Evolutionary conservation across 23 tunicate species (phyloP).

Genomic region (Styela plicata): DNA sequence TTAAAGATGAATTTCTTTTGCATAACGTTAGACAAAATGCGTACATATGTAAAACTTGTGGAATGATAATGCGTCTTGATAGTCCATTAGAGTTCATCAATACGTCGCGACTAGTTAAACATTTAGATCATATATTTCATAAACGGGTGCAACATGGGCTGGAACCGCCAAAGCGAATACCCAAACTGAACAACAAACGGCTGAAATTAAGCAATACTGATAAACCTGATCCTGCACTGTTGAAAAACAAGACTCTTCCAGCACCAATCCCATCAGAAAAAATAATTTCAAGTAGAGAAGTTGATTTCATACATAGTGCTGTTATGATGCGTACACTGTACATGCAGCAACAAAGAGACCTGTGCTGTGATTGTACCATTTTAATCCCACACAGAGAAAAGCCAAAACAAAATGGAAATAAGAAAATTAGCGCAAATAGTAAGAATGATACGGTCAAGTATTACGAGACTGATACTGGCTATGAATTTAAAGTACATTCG

Average conservation of each 20-base stretch:
- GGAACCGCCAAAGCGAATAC: not conserved
- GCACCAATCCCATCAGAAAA: not conserved
- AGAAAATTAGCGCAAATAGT: not conserved
- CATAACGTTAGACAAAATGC: slow-evolving; percentile 3
- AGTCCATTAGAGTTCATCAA: slow-evolving; percentile 7
- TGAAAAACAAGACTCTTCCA: not conserved
- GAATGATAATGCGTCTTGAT: slow-evolving; percentile 22
- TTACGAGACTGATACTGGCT: slow-evolving; percentile 9
- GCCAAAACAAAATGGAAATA: not conserved
- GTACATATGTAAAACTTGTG: slow-evolving; percentile 21
- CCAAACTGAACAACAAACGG: not conserved
- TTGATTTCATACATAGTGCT: slow-evolving; percentile 5
- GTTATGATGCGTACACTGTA: slow-evolving; percentile 18
- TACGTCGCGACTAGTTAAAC: not conserved
- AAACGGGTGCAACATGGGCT: slow-evolving; percentile 24
- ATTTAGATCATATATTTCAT: slow-evolving; percentile 20
- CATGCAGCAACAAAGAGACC: slow-evolving; percentile 1
- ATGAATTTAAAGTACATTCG: slow-evolving; percentile 10
- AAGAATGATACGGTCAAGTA: not conserved
- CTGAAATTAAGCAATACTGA: not conserved
- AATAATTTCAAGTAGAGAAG: slow-evolving; percentile 2
- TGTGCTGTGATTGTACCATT: slow-evolving; percentile 25
- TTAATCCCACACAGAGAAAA: not conserved
- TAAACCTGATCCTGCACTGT: not conserved
- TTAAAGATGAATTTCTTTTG: slow-evolving; percentile 18